Conservation (phyloP, 2,797 vertebrate species). For the Schizothorax lantsangensis region DNA sequence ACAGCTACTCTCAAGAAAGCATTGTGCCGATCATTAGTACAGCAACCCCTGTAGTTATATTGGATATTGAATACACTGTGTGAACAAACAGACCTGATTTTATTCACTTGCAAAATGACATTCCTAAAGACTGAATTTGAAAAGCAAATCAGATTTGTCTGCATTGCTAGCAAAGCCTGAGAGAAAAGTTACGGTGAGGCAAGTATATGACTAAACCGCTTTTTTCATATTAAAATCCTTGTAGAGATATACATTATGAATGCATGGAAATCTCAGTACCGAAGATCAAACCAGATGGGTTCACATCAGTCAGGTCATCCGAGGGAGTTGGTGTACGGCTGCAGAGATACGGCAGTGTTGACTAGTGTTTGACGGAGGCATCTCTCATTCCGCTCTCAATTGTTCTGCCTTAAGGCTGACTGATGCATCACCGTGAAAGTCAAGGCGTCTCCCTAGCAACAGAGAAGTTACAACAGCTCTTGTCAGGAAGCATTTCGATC, state of each 20-base stretch:
- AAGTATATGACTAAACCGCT: constrained; percentile 15
- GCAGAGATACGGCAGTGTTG: constrained; percentile 46
- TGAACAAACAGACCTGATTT: background rate
- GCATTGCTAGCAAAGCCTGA: background rate
- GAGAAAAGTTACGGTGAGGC: background rate
- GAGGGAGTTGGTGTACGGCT: constrained; percentile 27
- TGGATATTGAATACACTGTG: background rate
- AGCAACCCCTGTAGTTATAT: constrained; percentile 8
- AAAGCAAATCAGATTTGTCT: constrained; percentile 32
- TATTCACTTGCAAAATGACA: background rate
- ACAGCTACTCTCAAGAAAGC: constrained; percentile 14
- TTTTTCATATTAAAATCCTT: constrained; percentile 25
- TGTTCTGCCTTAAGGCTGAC: constrained; percentile 63
- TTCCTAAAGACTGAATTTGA: constrained; percentile 4
- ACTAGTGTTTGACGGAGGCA: constrained; percentile 63
- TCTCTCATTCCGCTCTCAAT: constrained; percentile 62
- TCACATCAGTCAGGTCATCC: constrained; percentile 52
- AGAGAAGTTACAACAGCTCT: constrained; percentile 68
- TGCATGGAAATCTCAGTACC: constrained; percentile 52
- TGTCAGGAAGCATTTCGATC: constrained; percentile 72
- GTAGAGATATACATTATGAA: constrained; percentile 13
- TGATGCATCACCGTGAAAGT: constrained; percentile 66
- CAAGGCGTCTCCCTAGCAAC: constrained; percentile 73
- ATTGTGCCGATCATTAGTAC: constrained; percentile 1
- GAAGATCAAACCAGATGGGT: constrained; percentile 47